Evolutionary conservation across 2,113 vertebrate species (phyloP).

Genomic region (Xiphias gladius): DNA sequence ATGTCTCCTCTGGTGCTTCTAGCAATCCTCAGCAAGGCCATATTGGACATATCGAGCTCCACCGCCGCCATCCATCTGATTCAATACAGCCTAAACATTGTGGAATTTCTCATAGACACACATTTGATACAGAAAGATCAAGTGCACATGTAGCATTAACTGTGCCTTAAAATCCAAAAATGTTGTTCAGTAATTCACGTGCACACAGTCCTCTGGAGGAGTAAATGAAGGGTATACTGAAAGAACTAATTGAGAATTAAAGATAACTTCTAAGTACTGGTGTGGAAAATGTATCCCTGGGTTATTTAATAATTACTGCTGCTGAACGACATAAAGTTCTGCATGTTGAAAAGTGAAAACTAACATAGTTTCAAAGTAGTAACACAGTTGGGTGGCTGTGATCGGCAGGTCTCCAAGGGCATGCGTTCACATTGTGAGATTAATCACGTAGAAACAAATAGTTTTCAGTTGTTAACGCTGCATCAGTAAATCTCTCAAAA

Average conservation of each 20-base stretch:
- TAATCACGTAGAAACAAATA: conserved; percentile 5
- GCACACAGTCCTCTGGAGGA: neutral
- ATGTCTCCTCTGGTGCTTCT: conserved; percentile 20
- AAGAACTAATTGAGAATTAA: neutral
- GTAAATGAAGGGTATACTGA: neutral
- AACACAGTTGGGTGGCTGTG: neutral
- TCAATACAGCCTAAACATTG: conserved; percentile 30
- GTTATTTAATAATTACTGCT: neutral
- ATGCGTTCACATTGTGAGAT: neutral
- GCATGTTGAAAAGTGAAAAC: neutral
- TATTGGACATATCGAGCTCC: conserved; percentile 32
- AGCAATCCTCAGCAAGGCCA: conserved; percentile 38
- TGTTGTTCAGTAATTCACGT: neutral
- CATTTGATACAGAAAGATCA: conserved; percentile 1
- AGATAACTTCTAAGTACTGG: neutral
- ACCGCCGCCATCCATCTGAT: conserved; percentile 8
- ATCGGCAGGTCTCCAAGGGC: neutral
- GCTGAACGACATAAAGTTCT: neutral
- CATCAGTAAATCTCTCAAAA: neutral
- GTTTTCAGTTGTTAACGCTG: conserved; percentile 20
- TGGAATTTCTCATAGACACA: neutral
- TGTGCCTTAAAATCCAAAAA: conserved; percentile 9
- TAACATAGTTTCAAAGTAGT: neutral
- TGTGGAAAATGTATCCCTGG: conserved; percentile 14
- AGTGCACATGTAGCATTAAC: neutral